phyloP scores from a whole-genome alignment of 2,797 vertebrate genomes.

The Lemur catta region DNA sequence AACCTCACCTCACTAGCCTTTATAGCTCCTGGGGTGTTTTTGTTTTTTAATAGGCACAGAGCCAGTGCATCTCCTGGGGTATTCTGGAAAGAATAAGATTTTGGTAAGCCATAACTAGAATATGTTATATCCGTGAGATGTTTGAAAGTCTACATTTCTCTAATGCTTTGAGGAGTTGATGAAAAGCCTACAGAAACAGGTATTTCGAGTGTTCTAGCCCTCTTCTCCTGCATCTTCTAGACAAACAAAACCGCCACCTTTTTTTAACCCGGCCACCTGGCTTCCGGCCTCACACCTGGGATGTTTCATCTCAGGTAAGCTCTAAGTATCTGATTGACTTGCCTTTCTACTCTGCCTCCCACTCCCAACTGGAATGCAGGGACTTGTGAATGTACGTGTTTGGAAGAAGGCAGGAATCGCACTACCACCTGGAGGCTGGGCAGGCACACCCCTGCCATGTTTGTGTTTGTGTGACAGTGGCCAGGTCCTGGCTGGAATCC shows the following conservation, averaged over 20 bases:
- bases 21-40: neutral
- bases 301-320: conserved; percentile 45
- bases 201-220: neutral
- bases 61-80: neutral
- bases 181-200: neutral
- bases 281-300: conserved; percentile 73
- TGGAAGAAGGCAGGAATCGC: conserved; percentile 34
- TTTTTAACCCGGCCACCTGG: conserved; percentile 69
- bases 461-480: neutral
- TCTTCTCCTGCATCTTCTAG: conserved; percentile 15
- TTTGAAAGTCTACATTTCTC: neutral
- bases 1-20: neutral
- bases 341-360: conserved; percentile 74
- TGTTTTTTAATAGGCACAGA: neutral
- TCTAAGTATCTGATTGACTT: conserved; percentile 72
- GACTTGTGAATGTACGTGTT: neutral
- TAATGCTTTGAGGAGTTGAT: neutral
- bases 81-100: conserved; percentile 20
- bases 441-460: conserved; percentile 19
- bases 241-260: conserved; percentile 69
- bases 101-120: neutral
- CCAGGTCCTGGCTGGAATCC: neutral
- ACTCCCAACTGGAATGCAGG: conserved; percentile 51
- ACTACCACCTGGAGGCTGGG: conserved; percentile 41
- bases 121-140: neutral